A percentile compares a stretch with the other conserved stretches of the same genome.
Evolutionary conservation across 2,113 vertebrate species (phyloP).

Genomic region (Pelodiscus sinensis): DNA sequence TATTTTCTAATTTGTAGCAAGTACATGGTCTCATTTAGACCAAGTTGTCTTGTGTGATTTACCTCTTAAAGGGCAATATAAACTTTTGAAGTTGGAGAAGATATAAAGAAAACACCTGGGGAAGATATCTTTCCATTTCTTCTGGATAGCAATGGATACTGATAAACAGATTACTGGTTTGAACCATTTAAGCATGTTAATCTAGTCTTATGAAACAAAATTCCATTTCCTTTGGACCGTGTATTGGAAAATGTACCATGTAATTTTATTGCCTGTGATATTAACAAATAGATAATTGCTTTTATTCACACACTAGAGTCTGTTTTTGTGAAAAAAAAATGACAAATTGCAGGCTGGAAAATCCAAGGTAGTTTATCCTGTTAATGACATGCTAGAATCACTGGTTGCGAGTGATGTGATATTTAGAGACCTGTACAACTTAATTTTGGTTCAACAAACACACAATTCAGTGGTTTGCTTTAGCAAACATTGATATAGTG

Average conservation of each 20-base stretch:
- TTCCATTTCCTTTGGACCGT: constrained; percentile 44
- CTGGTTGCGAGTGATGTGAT: constrained; percentile 2
- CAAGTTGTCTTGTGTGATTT: constrained; percentile 1
- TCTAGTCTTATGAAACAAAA: constrained; percentile 6
- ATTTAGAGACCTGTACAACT: constrained; percentile 12
- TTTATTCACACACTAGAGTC: background rate
- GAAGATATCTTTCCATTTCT: background rate
- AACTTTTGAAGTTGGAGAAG: background rate
- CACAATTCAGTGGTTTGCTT: constrained; percentile 7
- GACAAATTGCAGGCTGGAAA: constrained; percentile 29
- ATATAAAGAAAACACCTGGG: background rate
- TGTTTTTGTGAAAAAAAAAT: background rate
- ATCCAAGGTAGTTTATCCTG: constrained; percentile 3
- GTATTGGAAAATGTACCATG: constrained; percentile 11
- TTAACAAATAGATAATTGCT: constrained; percentile 29
- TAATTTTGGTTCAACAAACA: constrained; percentile 42
- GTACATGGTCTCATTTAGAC: background rate
- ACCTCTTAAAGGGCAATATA: constrained; percentile 7
- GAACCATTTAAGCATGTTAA: background rate
- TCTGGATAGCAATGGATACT: background rate
- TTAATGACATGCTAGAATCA: constrained; percentile 4
- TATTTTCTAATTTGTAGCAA: background rate
- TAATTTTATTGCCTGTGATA: background rate
- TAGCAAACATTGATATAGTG: background rate
- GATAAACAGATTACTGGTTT: constrained; percentile 16